phyloP scores from a whole-genome alignment of 2,888 invertebrate genomes.

The Tetramorium bicarinatum region DNA sequence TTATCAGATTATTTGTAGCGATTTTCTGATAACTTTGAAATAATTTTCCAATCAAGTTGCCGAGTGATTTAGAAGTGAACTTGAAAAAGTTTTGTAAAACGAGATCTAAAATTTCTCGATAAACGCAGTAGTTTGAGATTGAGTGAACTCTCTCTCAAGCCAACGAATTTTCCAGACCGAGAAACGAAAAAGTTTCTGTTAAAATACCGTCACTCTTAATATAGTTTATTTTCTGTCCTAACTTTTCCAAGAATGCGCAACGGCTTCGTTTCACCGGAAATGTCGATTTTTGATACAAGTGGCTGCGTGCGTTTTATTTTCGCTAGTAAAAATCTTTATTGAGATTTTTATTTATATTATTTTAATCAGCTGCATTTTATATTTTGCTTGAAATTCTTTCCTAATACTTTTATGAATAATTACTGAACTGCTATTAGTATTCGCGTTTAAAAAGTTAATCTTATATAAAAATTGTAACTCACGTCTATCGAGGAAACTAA shows the following conservation, averaged over 20 bases:
- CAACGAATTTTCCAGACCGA: slow-evolving; percentile 41
- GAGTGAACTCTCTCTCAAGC: slow-evolving; percentile 45
- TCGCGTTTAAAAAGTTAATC: neutral
- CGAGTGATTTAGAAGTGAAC: slow-evolving; percentile 13
- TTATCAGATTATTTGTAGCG: slow-evolving; percentile 24
- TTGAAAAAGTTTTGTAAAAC: slow-evolving; percentile 61
- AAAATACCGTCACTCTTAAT: slow-evolving; percentile 72
- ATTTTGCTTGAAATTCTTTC: neutral
- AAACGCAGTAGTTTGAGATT: slow-evolving; percentile 48
- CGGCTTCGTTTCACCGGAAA: slow-evolving; percentile 36
- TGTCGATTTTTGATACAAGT: slow-evolving; percentile 36
- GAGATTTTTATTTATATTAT: neutral
- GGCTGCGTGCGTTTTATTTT: neutral
- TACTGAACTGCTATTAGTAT: neutral
- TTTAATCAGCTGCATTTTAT: neutral
- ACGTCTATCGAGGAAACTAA: slow-evolving; percentile 93
- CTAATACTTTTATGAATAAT: neutral
- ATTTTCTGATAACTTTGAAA: slow-evolving; percentile 50
- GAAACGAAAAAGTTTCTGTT: slow-evolving; percentile 53
- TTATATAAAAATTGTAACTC: slow-evolving; percentile 85
- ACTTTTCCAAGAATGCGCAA: slow-evolving; percentile 34
- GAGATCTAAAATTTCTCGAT: slow-evolving; percentile 63
- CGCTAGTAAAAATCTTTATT: slow-evolving; percentile 13
- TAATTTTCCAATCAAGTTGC: slow-evolving; percentile 60
- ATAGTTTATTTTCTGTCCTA: slow-evolving; percentile 57